Percentiles rank a stretch among this genome's conserved stretches.
These are phyloP conservation scores for Amphipoea oculea DNA, from an alignment of 2,888 invertebrate genomes.

Conservation along the genomic window DNA sequence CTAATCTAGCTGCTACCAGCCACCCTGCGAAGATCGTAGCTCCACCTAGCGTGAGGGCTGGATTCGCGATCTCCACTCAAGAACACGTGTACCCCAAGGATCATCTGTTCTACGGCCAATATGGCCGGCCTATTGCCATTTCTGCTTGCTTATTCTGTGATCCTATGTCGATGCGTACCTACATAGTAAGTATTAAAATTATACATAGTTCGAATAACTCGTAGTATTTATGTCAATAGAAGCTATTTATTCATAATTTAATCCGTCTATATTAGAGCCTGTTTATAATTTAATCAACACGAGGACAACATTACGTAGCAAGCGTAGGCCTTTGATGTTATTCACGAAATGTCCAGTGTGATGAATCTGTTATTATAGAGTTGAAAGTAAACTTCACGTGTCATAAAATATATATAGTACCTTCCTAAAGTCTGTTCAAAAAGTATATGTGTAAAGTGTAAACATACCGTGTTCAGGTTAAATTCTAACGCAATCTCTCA, in stretches of 20 bases:
- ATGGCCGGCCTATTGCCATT: too few relatives aligned
- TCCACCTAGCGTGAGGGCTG: too few relatives aligned
- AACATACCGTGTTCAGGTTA: not conserved
- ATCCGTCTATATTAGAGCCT: constrained; percentile 40
- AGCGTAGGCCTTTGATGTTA: constrained; percentile 17
- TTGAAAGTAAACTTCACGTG: constrained; percentile 54
- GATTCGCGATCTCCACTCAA: too few relatives aligned
- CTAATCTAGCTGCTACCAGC: too few relatives aligned
- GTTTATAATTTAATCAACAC: constrained; percentile 42
- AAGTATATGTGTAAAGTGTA: not conserved
- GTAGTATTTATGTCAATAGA: constrained; percentile 32
- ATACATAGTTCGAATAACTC: constrained; percentile 2
- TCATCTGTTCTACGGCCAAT: too few relatives aligned
- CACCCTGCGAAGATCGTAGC: too few relatives aligned
- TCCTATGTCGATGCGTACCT: too few relatives aligned
- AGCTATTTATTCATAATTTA: constrained; percentile 30
- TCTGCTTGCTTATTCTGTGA: too few relatives aligned
- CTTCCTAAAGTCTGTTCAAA: not conserved
- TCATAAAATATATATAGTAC: constrained; percentile 51
- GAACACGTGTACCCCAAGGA: too few relatives aligned
- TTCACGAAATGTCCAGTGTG: constrained; percentile 25
- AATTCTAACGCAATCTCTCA: not conserved
- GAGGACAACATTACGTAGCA: constrained; percentile 23
- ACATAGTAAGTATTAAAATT: not conserved
- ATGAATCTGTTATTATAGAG: constrained; percentile 16